These are phyloP conservation scores for Parelbella ahira DNA, from an alignment of 2,888 invertebrate species.

Conservation along the genomic window DNA sequence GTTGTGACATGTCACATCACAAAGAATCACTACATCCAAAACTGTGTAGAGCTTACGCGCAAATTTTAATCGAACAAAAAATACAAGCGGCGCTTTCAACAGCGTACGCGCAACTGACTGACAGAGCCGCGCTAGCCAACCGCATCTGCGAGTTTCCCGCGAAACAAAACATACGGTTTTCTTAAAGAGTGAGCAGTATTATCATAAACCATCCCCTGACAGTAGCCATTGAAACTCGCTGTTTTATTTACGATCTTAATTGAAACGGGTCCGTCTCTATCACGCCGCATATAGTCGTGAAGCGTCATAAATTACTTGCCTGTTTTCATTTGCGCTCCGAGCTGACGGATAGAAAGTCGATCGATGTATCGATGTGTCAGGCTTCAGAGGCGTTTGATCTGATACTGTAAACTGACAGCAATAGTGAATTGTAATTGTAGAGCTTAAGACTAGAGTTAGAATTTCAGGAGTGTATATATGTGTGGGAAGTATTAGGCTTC, in stretches of 20 bases:
- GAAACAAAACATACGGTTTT: conserved; percentile 42
- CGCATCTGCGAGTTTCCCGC: conserved; percentile 38
- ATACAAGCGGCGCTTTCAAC: conserved; percentile 55
- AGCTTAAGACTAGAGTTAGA: no score
- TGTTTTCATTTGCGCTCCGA: conserved; percentile 21
- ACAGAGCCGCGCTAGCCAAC: conserved; percentile 53
- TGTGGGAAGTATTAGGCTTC: no score
- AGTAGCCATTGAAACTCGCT: conserved; percentile 38
- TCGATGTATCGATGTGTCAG: conserved; percentile 32
- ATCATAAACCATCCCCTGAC: conserved; percentile 48
- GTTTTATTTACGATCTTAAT: conserved; percentile 47
- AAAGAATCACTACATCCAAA: conserved; percentile 33
- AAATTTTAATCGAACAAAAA: conserved; percentile 41
- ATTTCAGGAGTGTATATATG: no score
- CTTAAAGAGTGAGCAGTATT: conserved; percentile 37
- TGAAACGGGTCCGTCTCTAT: conserved; percentile 47
- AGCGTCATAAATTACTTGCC: conserved; percentile 30
- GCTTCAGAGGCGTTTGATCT: conserved; percentile 11
- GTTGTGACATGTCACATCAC: conserved; percentile 23
- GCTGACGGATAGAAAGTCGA: conserved; percentile 23
- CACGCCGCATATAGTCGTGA: conserved; percentile 37
- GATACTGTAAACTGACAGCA: no score
- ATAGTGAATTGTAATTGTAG: no score
- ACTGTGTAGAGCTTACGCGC: conserved; percentile 56
- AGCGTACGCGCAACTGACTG: conserved; percentile 71